phyloP scores from a whole-genome alignment of 2,888 invertebrate species.

The Trichopria drosophilae region DNA sequence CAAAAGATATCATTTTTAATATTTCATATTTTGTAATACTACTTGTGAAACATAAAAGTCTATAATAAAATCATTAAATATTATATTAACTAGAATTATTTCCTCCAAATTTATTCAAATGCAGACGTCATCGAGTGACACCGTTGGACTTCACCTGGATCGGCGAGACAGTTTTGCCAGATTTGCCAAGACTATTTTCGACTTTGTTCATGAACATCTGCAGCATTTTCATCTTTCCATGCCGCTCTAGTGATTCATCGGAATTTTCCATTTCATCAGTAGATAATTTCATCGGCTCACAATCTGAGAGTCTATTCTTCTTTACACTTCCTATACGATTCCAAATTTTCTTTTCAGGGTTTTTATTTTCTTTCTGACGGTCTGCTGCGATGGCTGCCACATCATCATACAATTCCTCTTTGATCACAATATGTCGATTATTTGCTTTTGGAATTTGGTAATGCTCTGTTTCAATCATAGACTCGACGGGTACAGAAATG shows the following conservation, averaged over 20 bases:
- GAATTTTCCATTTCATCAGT: slow-evolving; percentile 25
- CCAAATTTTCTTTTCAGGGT: slow-evolving; percentile 44
- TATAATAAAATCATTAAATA: no score
- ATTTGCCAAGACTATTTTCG: slow-evolving; percentile 47
- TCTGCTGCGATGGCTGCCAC: slow-evolving; percentile 45
- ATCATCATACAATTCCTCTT: slow-evolving; percentile 53
- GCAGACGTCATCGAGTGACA: slow-evolving; percentile 5
- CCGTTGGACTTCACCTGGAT: slow-evolving; percentile 23
- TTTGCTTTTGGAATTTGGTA: no score
- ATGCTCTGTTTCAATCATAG: no score
- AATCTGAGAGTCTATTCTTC: slow-evolving; percentile 16
- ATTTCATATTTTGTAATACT: no score
- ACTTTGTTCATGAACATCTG: slow-evolving; percentile 50
- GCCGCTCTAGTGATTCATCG: slow-evolving; percentile 32
- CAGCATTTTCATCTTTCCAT: slow-evolving; percentile 44
- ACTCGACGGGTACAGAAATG: no score
- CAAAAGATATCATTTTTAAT: no score
- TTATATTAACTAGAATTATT: no score
- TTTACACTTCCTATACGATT: slow-evolving; percentile 43
- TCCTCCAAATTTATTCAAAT: no score
- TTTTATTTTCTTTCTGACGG: slow-evolving; percentile 36
- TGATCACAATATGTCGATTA: no score
- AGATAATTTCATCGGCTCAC: slow-evolving; percentile 20
- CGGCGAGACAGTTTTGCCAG: no score
- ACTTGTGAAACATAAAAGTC: no score